Conservation (phyloP, 2,888 invertebrate genomes). For the Drosophila paucipuncta region DNA sequence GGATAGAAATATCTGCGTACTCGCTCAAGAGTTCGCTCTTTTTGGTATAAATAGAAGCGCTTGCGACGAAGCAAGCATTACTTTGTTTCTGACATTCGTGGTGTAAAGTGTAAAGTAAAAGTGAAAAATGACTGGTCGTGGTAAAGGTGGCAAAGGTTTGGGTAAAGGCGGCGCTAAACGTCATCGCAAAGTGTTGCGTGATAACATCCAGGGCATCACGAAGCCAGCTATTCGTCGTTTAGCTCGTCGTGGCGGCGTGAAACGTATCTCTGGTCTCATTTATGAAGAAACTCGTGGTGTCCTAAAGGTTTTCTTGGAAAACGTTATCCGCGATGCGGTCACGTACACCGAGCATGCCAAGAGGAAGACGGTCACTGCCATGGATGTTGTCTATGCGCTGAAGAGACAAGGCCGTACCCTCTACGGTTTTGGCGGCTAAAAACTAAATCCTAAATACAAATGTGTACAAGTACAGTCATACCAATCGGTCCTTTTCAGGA, state of each 20-base stretch:
- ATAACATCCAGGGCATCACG: slow-evolving; percentile 93
- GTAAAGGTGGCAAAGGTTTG: slow-evolving; percentile 84
- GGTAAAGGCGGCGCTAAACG: slow-evolving; percentile 87
- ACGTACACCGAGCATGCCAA: too few species aligned
- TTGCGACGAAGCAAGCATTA: neutral
- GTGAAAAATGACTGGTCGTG: slow-evolving; percentile 86
- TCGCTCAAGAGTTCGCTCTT: neutral
- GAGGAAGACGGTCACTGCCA: too few species aligned
- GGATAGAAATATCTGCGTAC: neutral
- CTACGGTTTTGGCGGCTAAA: slow-evolving; percentile 92
- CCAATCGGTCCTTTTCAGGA: neutral
- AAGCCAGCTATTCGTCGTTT: slow-evolving; percentile 91
- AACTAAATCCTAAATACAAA: neutral
- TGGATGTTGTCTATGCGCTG: slow-evolving; percentile 92
- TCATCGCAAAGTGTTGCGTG: slow-evolving; percentile 92
- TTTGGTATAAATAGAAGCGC: neutral
- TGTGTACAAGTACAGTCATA: neutral
- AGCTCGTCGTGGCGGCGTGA: too few species aligned
- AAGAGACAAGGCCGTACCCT: slow-evolving; percentile 93
- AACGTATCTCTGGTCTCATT: too few species aligned
- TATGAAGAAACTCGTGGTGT: too few species aligned
- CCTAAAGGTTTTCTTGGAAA: too few species aligned
- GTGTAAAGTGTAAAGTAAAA: neutral
- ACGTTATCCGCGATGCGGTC: too few species aligned
- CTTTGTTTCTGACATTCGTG: neutral